These are phyloP conservation scores for Rotaria magnacalcarata DNA, from an alignment of 2,888 invertebrate genomes.

Conservation along the genomic window DNA sequence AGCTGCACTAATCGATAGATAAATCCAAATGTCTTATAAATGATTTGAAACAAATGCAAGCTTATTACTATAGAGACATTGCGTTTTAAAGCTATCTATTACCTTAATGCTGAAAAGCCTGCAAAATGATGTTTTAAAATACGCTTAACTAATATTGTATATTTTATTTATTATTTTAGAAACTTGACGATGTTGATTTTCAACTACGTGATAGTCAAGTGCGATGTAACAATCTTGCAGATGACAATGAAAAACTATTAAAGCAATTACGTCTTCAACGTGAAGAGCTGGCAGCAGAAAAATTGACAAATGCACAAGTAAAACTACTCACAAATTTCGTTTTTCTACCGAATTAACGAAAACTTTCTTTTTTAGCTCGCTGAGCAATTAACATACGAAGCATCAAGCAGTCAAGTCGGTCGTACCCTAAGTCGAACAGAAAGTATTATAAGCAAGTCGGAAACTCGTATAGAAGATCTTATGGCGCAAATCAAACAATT, in stretches of 20 bases:
- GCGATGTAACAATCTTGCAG: neutral
- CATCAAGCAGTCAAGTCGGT: neutral
- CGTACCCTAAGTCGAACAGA: neutral
- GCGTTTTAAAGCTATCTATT: too few species aligned
- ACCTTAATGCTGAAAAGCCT: too few species aligned
- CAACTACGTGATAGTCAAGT: neutral
- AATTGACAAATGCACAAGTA: neutral
- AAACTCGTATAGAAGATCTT: conserved; percentile 25
- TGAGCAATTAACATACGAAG: neutral
- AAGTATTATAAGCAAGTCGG: neutral
- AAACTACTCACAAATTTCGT: neutral
- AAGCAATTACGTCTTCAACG: conserved; percentile 18
- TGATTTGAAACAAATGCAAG: too few species aligned
- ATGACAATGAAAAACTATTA: neutral
- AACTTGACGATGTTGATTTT: neutral
- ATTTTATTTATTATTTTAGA: neutral
- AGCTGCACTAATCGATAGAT: too few species aligned
- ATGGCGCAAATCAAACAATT: neutral
- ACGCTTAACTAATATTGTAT: too few species aligned
- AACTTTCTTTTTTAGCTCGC: neutral
- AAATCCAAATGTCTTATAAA: too few species aligned
- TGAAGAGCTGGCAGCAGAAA: conserved; percentile 21
- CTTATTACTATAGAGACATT: too few species aligned
- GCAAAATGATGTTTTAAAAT: too few species aligned
- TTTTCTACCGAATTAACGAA: too few species aligned